Conservation (phyloP, 1,140 invertebrate species). For the Eumeta japonica region DNA sequence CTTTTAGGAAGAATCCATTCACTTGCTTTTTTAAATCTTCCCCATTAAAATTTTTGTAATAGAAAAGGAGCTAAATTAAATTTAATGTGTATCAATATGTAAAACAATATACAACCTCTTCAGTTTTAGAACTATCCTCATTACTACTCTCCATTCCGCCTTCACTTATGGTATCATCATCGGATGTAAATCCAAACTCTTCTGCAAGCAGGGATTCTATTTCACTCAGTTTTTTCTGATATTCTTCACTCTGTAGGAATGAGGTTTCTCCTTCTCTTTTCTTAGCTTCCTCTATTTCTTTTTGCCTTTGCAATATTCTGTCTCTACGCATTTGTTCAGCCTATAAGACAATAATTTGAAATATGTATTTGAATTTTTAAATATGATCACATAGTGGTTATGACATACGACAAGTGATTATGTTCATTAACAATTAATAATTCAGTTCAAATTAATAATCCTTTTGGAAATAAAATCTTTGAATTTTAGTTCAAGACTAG, state of each 20-base stretch:
- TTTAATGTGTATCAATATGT: too few species aligned
- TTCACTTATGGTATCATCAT: slow-evolving; percentile 50
- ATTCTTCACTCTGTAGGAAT: slow-evolving; percentile 61
- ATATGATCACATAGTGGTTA: not conserved
- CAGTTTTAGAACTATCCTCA: slow-evolving; percentile 52
- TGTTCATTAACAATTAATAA: slow-evolving; percentile 6
- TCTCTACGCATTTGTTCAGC: slow-evolving; percentile 50
- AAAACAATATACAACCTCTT: slow-evolving; percentile 27
- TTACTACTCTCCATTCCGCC: slow-evolving; percentile 54
- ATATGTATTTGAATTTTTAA: too few species aligned
- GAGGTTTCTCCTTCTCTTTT: slow-evolving; percentile 64
- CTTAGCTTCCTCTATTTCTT: slow-evolving; percentile 57
- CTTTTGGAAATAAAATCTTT: too few species aligned
- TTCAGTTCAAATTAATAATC: too few species aligned
- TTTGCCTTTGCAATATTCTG: slow-evolving; percentile 51
- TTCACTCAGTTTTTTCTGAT: slow-evolving; percentile 49
- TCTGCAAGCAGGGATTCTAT: slow-evolving; percentile 46
- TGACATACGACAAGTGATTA: not conserved
- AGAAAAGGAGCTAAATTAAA: slow-evolving; percentile 1
- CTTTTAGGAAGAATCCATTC: too few species aligned
- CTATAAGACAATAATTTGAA: slow-evolving; percentile 30
- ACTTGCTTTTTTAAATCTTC: too few species aligned
- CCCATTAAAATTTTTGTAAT: slow-evolving; percentile 7
- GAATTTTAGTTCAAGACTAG: too few species aligned
- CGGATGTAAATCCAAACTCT: slow-evolving; percentile 47